Percentiles rank a stretch among this genome's conserved stretches.
phyloP scores from a whole-genome alignment of 2,113 vertebrate genomes.

The Origma solitaria region DNA sequence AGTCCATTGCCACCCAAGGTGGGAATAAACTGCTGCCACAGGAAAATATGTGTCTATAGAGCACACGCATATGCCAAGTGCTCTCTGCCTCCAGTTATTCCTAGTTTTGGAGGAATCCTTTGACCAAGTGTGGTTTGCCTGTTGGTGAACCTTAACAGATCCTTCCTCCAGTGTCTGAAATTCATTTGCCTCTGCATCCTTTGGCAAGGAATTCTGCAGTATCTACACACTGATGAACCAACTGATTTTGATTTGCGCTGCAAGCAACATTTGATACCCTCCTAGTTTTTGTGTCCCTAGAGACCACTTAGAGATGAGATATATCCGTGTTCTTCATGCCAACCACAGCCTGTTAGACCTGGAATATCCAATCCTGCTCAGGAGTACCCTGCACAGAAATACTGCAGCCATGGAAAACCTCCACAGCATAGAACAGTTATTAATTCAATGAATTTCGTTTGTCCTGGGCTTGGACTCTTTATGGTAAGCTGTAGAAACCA shows the following conservation, averaged over 20 bases:
- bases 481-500: neutral
- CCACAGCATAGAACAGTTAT: neutral
- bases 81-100: neutral
- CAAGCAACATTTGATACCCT: neutral
- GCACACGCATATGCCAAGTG: neutral
- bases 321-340: rapidly evolving
- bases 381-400: neutral
- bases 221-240: neutral
- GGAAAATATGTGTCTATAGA: neutral
- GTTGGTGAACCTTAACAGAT: neutral
- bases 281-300: neutral
- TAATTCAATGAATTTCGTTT: neutral
- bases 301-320: neutral
- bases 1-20: neutral
- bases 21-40: neutral
- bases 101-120: neutral
- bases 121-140: neutral
- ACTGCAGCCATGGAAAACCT: neutral
- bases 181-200: neutral
- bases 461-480: neutral
- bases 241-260: neutral
- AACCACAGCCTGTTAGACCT: neutral
- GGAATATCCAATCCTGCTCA: neutral
- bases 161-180: neutral
- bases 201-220: neutral